These are phyloP conservation scores for Labeo catla DNA, from an alignment of 2,113 vertebrate genomes.

Conservation along the genomic window DNA sequence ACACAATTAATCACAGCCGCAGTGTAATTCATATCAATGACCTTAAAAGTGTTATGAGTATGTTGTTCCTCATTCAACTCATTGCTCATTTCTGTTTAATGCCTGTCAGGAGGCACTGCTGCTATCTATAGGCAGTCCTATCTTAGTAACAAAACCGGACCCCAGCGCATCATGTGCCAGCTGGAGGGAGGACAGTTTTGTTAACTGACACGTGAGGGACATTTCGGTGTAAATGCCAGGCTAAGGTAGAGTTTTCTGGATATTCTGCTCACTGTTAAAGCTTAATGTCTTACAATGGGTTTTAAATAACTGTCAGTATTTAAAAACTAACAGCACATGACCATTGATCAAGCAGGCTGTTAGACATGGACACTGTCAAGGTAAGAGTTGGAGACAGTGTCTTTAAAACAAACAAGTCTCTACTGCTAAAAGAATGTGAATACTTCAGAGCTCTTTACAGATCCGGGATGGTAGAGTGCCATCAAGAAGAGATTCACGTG, in stretches of 20 bases:
- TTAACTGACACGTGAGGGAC: slow-evolving; percentile 1
- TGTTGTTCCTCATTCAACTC: background rate
- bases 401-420: slow-evolving; percentile 79
- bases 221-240: slow-evolving; percentile 9
- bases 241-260: slow-evolving; percentile 12
- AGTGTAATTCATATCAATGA: background rate
- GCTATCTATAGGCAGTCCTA: slow-evolving; percentile 89
- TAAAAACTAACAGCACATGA: background rate
- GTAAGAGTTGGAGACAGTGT: slow-evolving; percentile 77
- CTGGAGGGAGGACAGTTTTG: slow-evolving; percentile 37
- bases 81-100: slow-evolving; percentile 10
- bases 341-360: background rate
- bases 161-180: slow-evolving; percentile 43
- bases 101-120: slow-evolving; percentile 29
- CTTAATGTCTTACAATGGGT: background rate
- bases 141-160: slow-evolving; percentile 57
- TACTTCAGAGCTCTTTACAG: slow-evolving; percentile 92
- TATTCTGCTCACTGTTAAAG: background rate
- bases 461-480: slow-evolving; percentile 91
- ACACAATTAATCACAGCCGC: background rate
- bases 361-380: slow-evolving; percentile 58
- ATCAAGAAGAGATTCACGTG: slow-evolving; percentile 80
- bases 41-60: slow-evolving; percentile 29
- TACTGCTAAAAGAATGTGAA: slow-evolving; percentile 83
- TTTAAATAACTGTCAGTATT: background rate